phyloP scores from a whole-genome alignment of 2,888 invertebrate species.

The Cerastis rubricosa region DNA sequence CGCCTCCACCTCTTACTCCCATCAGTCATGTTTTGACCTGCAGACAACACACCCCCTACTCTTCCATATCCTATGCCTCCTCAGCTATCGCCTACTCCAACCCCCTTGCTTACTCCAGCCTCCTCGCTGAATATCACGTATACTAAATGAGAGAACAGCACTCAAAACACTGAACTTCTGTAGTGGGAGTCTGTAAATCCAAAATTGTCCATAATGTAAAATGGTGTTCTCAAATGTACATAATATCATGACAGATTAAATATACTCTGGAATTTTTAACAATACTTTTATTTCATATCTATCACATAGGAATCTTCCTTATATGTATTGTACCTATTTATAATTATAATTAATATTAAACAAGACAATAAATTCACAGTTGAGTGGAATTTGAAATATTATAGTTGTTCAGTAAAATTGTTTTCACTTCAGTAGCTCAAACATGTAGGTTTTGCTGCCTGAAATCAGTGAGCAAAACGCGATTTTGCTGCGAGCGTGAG shows the following conservation, averaged over 20 bases:
- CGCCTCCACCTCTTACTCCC: slow-evolving; percentile 65
- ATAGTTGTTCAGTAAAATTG: slow-evolving; percentile 8
- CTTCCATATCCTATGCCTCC: slow-evolving; percentile 64
- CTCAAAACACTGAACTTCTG: slow-evolving; percentile 6
- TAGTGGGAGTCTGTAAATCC: slow-evolving; percentile 39
- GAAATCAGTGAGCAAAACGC: too few relatives aligned
- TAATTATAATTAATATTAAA: not conserved
- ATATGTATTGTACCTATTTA: not conserved
- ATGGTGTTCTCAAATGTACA: slow-evolving; percentile 50
- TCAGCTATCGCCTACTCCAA: slow-evolving; percentile 54
- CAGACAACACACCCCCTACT: slow-evolving; percentile 65
- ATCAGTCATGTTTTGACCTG: slow-evolving; percentile 70
- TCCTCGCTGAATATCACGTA: slow-evolving; percentile 41
- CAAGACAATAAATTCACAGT: slow-evolving; percentile 11
- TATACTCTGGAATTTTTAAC: slow-evolving; percentile 42
- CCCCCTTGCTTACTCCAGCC: slow-evolving; percentile 51
- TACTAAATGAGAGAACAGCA: slow-evolving; percentile 33
- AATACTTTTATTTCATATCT: slow-evolving; percentile 45
- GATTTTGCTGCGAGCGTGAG: too few relatives aligned
- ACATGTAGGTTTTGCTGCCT: too few relatives aligned
- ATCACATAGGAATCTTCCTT: not conserved
- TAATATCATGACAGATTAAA: slow-evolving; percentile 44
- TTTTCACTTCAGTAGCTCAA: too few relatives aligned
- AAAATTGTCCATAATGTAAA: slow-evolving; percentile 51
- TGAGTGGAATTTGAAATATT: slow-evolving; percentile 8